phyloP scores from a whole-genome alignment of 2,113 vertebrate species.

The Ahaetulla prasina region DNA sequence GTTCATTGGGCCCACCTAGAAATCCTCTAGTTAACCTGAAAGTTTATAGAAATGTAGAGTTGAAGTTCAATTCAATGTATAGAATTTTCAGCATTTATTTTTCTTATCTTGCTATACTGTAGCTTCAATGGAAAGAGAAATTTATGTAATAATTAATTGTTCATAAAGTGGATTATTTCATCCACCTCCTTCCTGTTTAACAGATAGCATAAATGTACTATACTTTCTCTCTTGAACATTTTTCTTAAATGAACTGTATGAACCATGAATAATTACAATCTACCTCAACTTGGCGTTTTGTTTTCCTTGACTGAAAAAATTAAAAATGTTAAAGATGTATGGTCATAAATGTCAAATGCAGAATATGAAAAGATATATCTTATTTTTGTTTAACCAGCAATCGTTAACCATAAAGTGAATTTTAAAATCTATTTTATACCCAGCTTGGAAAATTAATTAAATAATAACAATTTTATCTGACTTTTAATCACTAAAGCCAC shows the following conservation, averaged over 20 bases:
- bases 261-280: constrained; percentile 78
- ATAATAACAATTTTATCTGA: constrained; percentile 56
- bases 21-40: neutral
- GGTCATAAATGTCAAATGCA: constrained; percentile 60
- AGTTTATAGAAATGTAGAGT: neutral
- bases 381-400: constrained; percentile 63
- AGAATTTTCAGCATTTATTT: constrained; percentile 19
- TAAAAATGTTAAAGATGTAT: constrained; percentile 80
- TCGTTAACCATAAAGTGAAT: constrained; percentile 46
- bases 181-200: constrained; percentile 49
- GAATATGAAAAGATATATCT: constrained; percentile 68
- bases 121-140: constrained; percentile 38
- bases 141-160: constrained; percentile 41
- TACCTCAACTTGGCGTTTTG: constrained; percentile 70
- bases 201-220: constrained; percentile 58
- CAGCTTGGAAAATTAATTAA: constrained; percentile 58
- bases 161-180: constrained; percentile 47
- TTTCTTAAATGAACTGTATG: constrained; percentile 77
- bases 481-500: neutral
- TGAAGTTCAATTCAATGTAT: neutral
- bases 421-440: constrained; percentile 52
- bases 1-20: neutral
- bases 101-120: neutral
- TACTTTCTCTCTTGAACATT: constrained; percentile 71
- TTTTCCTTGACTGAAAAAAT: constrained; percentile 78